Conservation (phyloP, 2,113 vertebrate species). For the Prunella himalayana region DNA sequence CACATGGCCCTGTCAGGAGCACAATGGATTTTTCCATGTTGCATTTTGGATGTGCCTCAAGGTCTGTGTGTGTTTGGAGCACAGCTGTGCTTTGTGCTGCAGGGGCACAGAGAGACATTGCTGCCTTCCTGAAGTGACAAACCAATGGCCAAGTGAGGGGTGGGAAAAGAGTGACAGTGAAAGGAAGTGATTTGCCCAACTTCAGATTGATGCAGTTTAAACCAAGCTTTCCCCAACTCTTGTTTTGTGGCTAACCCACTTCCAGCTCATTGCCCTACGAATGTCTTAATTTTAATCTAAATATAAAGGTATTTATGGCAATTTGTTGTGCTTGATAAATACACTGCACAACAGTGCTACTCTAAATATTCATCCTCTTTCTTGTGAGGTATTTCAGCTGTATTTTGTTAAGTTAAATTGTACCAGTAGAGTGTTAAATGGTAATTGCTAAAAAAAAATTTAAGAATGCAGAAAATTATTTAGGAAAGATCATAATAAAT, state of each 20-base stretch:
- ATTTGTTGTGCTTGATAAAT: neutral
- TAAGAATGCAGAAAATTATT: neutral
- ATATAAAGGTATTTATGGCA: neutral
- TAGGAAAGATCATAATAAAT: neutral
- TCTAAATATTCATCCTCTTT: neutral
- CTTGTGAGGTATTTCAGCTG: neutral
- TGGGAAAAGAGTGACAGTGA: neutral
- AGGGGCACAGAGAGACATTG: neutral
- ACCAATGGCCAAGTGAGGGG: accelerated
- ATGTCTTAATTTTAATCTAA: neutral
- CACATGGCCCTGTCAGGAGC: neutral
- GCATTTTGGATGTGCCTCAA: neutral
- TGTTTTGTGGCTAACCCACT: neutral
- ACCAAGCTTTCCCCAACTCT: neutral
- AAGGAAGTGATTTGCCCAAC: neutral
- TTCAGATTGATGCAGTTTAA: neutral
- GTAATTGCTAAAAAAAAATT: neutral
- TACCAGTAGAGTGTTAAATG: neutral
- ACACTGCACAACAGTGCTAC: neutral
- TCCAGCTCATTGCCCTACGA: neutral
- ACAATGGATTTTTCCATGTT: neutral
- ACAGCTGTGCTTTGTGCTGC: neutral
- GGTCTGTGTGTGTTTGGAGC: neutral
- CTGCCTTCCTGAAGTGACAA: neutral
- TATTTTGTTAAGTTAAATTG: neutral